phyloP scores from a whole-genome alignment of 2,888 invertebrate species.

The Malacosoma neustria region DNA sequence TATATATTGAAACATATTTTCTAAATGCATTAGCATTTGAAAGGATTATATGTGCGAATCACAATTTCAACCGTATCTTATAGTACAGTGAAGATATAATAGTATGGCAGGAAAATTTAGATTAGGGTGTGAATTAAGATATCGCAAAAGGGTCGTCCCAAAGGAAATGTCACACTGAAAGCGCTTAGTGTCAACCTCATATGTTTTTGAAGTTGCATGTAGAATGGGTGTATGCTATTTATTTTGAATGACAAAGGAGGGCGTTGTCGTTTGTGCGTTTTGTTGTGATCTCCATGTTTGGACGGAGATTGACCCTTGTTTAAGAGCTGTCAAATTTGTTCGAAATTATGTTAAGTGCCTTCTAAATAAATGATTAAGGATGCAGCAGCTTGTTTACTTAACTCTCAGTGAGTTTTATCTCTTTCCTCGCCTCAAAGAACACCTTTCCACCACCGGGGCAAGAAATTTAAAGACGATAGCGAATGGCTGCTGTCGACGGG shows the following conservation, averaged over 20 bases:
- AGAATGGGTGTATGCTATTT: slow-evolving; percentile 28
- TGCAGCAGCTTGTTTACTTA: too few species aligned
- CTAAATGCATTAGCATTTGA: slow-evolving; percentile 45
- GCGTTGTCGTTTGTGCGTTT: slow-evolving; percentile 21
- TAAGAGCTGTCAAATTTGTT: slow-evolving; percentile 5
- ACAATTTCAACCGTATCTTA: slow-evolving; percentile 16
- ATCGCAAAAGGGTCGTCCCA: slow-evolving; percentile 50
- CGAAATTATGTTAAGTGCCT: slow-evolving; percentile 3
- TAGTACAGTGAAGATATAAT: slow-evolving; percentile 18
- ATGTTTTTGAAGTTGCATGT: slow-evolving; percentile 30
- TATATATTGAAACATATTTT: slow-evolving; percentile 19
- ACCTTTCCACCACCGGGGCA: too few species aligned
- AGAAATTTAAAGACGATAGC: too few species aligned
- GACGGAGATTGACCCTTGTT: slow-evolving; percentile 9
- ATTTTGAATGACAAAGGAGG: slow-evolving; percentile 31
- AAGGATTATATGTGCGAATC: slow-evolving; percentile 20
- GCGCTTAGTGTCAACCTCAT: slow-evolving; percentile 66
- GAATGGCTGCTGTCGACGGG: too few species aligned
- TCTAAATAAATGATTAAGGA: too few species aligned
- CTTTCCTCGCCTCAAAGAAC: too few species aligned
- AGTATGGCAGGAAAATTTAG: slow-evolving; percentile 12
- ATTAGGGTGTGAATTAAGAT: slow-evolving; percentile 70
- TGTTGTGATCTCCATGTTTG: slow-evolving; percentile 14
- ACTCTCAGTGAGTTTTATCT: too few species aligned
- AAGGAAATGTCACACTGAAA: slow-evolving; percentile 53